These are phyloP conservation scores for Hyles vespertilio DNA, from an alignment of 1,140 invertebrate genomes.

Conservation along the genomic window DNA sequence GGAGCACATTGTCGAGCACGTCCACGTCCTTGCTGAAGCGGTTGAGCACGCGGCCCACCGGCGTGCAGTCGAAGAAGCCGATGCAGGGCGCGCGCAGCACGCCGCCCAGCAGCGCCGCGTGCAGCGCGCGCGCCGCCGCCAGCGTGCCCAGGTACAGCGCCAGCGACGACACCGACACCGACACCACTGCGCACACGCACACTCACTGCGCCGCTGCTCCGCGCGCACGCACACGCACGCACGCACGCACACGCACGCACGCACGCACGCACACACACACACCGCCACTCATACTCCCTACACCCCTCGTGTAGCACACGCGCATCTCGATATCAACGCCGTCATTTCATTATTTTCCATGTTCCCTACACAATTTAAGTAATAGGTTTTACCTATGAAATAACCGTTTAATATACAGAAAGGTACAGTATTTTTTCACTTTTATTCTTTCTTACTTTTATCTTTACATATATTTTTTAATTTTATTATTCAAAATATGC, in stretches of 20 bases:
- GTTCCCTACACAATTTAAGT: too few species aligned
- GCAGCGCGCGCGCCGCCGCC: conserved; percentile 82
- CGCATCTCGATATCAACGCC: too few species aligned
- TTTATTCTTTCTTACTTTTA: too few species aligned
- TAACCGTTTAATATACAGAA: too few species aligned
- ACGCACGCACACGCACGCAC: not conserved
- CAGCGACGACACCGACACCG: conserved; percentile 82
- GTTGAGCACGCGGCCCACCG: conserved; percentile 89
- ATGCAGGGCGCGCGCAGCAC: conserved; percentile 83
- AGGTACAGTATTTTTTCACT: too few species aligned
- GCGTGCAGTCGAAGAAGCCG: conserved; percentile 92
- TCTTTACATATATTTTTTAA: too few species aligned
- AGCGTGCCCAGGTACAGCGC: conserved; percentile 82
- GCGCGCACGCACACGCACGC: not conserved
- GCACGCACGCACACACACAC: too few species aligned
- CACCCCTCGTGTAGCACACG: too few species aligned
- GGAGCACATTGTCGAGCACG: conserved; percentile 85
- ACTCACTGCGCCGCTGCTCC: conserved; percentile 10
- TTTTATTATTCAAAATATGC: too few species aligned
- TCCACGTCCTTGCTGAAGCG: conserved; percentile 91
- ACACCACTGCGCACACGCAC: conserved; percentile 76
- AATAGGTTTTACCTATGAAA: too few species aligned
- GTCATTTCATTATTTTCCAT: too few species aligned
- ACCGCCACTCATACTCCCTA: too few species aligned
- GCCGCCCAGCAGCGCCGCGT: conserved; percentile 80